Evolutionary conservation across 2,113 vertebrate species (phyloP).

Genomic region (Pampusana beccarii): DNA sequence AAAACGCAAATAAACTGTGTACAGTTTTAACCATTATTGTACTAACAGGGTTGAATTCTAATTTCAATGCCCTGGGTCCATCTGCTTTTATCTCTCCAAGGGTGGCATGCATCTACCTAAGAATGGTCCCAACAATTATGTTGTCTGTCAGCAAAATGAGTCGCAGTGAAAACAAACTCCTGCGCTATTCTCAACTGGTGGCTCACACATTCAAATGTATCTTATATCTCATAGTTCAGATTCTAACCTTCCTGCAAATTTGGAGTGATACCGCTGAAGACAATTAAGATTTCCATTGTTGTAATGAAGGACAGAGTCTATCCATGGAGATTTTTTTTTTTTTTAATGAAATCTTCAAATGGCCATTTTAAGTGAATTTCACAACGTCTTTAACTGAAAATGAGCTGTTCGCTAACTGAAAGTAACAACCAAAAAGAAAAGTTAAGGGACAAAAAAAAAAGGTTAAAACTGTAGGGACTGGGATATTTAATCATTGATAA

Average conservation of each 20-base stretch:
- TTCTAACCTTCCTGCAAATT: conserved; percentile 24
- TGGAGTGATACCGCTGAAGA: conserved; percentile 33
- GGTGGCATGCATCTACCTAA: background rate
- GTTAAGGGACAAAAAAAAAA: conserved; percentile 38
- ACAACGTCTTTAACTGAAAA: conserved; percentile 57
- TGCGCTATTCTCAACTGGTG: background rate
- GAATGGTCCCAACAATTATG: background rate
- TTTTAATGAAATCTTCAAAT: conserved; percentile 54
- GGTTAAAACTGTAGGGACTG: conserved; percentile 61
- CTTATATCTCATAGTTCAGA: background rate
- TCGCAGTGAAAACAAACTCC: conserved; percentile 34
- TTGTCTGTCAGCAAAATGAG: background rate
- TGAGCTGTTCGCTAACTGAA: conserved; percentile 38
- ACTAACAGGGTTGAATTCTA: background rate
- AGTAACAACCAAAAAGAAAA: conserved; percentile 55
- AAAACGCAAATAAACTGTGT: background rate
- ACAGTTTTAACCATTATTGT: background rate
- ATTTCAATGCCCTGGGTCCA: background rate
- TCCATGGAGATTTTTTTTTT: conserved; percentile 14
- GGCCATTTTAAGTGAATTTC: conserved; percentile 53
- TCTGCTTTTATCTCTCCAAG: background rate
- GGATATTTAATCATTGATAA: conserved; percentile 68
- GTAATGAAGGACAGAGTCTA: conserved; percentile 36
- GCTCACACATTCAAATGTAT: background rate
- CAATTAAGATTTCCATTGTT: conserved; percentile 52